Percentiles rank a stretch among this genome's conserved stretches.
Evolutionary conservation across 2,113 vertebrate species (phyloP).

Genomic region (Hydropotes inermis): DNA sequence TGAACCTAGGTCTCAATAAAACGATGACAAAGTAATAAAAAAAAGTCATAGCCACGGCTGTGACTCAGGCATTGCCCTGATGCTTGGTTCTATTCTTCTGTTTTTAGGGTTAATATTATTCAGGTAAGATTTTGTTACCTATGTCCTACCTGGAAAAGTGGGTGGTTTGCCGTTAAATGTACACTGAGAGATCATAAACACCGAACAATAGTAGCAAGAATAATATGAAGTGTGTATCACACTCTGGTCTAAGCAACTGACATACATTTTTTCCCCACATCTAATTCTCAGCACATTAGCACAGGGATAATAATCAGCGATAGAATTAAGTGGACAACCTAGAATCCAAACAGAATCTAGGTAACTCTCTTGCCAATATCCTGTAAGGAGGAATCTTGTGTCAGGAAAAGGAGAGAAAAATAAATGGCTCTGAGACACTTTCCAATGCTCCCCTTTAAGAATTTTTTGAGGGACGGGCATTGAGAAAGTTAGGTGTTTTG

Average conservation of each 20-base stretch:
- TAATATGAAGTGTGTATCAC: neutral
- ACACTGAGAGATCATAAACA: neutral
- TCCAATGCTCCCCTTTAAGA: fast-evolving
- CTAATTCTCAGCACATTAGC: neutral
- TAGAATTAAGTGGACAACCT: neutral
- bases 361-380: neutral
- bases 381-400: no score
- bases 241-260: neutral
- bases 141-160: neutral
- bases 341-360: neutral
- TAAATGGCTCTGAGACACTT: neutral
- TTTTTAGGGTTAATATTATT: neutral
- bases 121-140: neutral
- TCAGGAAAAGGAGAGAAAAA: neutral
- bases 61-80: neutral
- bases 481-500: neutral
- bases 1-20: neutral
- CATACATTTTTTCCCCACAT: neutral
- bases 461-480: neutral
- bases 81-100: neutral
- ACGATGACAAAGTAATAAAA: neutral
- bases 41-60: fast-evolving
- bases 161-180: neutral
- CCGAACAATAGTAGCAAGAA: neutral
- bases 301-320: neutral